Evolutionary conservation across 2,113 vertebrate species (phyloP).

Genomic region (Pygoscelis antarcticus): DNA sequence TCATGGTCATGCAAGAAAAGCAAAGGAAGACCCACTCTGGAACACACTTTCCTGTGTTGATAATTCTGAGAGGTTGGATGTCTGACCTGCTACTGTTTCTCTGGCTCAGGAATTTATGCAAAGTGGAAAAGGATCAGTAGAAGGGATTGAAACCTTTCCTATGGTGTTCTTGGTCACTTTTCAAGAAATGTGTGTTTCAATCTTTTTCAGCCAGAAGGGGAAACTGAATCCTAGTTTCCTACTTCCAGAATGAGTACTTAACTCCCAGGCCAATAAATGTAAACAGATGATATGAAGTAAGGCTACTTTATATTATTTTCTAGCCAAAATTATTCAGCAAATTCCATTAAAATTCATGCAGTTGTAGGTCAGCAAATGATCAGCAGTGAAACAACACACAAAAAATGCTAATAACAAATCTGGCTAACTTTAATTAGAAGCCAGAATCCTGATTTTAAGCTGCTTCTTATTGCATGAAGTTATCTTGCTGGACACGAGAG

Average conservation of each 20-base stretch:
- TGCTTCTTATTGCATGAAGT: neutral
- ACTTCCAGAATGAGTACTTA: neutral
- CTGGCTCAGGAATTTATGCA: neutral
- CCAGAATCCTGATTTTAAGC: neutral
- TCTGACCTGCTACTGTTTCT: neutral
- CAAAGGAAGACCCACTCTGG: neutral
- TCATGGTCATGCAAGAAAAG: neutral
- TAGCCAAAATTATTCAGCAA: neutral
- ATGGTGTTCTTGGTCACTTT: neutral
- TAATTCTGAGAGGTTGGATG: neutral
- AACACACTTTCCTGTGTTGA: neutral
- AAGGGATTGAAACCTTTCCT: neutral
- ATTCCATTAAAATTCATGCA: neutral
- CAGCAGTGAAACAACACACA: neutral
- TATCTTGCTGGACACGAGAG: neutral
- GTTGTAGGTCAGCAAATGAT: neutral
- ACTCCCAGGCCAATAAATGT: neutral
- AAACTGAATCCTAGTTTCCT: neutral
- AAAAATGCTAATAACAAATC: neutral
- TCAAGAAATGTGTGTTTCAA: neutral
- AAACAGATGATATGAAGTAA: neutral
- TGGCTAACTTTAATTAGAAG: neutral
- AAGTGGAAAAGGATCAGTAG: neutral
- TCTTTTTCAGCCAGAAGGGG: neutral
- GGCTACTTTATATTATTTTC: neutral